phyloP scores from a whole-genome alignment of 2,888 invertebrate species.

The Drosophila limbata region DNA sequence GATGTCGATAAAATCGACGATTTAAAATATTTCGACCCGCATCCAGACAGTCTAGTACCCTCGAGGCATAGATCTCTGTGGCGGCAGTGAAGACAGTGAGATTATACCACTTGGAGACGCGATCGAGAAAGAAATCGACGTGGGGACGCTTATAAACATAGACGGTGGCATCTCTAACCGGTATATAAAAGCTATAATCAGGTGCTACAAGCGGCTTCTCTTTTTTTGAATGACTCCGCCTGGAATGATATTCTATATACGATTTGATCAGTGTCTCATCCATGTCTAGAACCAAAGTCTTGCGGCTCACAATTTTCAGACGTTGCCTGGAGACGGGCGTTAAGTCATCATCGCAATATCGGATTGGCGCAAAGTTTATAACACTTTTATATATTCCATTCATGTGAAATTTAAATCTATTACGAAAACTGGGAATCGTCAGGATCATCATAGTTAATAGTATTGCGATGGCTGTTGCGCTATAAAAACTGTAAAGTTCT shows the following conservation, averaged over 20 bases:
- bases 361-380: conserved; percentile 33
- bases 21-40: conserved; percentile 32
- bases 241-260: not conserved
- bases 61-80: conserved; percentile 29
- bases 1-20: conserved; percentile 37
- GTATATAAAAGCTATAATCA: conserved; percentile 33
- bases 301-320: conserved; percentile 37
- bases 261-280: conserved; percentile 54
- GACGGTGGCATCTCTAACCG: not conserved
- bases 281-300: conserved; percentile 61
- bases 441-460: conserved; percentile 3
- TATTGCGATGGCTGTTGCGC: not conserved
- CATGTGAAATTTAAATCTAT: not conserved
- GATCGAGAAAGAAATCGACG: conserved; percentile 54
- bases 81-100: conserved; percentile 45
- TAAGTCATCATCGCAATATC: conserved; percentile 19
- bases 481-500: conserved; percentile 6
- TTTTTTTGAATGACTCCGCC: not conserved
- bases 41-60: conserved; percentile 48
- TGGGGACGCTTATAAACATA: conserved; percentile 58
- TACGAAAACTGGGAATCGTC: not conserved
- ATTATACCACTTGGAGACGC: conserved; percentile 55
- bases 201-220: not conserved
- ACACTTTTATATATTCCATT: not conserved
- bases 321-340: conserved; percentile 30